phyloP scores from a whole-genome alignment of 2,888 invertebrate genomes.

The Cosmopolites sordidus region DNA sequence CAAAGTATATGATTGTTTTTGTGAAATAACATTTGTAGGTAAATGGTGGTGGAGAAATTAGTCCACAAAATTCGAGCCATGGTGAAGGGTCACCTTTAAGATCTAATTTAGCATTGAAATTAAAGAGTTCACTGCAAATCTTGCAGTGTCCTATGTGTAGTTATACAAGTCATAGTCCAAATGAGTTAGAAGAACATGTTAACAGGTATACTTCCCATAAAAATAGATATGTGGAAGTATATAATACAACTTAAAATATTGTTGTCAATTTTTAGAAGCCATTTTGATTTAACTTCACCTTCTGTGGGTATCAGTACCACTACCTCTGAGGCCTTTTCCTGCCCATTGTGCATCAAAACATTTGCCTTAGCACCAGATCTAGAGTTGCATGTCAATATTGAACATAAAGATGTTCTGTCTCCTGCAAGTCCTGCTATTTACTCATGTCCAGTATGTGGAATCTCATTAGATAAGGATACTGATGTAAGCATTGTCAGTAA shows the following conservation, averaged over 20 bases:
- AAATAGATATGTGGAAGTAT: no score
- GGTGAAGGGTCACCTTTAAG: slow-evolving; percentile 73
- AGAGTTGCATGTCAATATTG: slow-evolving; percentile 81
- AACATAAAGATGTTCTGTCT: slow-evolving; percentile 76
- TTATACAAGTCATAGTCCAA: slow-evolving; percentile 68
- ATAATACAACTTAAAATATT: no score
- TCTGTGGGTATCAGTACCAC: slow-evolving; percentile 52
- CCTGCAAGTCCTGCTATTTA: slow-evolving; percentile 50
- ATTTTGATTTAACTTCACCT: slow-evolving; percentile 77
- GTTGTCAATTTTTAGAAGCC: slow-evolving; percentile 53
- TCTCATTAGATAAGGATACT: slow-evolving; percentile 50
- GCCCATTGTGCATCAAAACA: slow-evolving; percentile 72
- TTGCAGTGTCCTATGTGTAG: slow-evolving; percentile 72
- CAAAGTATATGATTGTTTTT: no score
- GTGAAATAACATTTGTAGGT: slow-evolving; percentile 35
- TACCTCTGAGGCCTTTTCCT: slow-evolving; percentile 59
- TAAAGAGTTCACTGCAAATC: slow-evolving; percentile 57
- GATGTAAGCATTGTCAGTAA: slow-evolving; percentile 43
- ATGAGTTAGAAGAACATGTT: slow-evolving; percentile 75
- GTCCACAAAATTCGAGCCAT: slow-evolving; percentile 50
- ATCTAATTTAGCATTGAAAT: slow-evolving; percentile 65
- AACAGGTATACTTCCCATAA: slow-evolving; percentile 59
- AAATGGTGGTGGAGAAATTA: slow-evolving; percentile 45
- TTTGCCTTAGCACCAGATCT: slow-evolving; percentile 73
- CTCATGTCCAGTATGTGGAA: slow-evolving; percentile 50